Conservation (phyloP, 2,888 invertebrate genomes). For the Agrochola litura region DNA sequence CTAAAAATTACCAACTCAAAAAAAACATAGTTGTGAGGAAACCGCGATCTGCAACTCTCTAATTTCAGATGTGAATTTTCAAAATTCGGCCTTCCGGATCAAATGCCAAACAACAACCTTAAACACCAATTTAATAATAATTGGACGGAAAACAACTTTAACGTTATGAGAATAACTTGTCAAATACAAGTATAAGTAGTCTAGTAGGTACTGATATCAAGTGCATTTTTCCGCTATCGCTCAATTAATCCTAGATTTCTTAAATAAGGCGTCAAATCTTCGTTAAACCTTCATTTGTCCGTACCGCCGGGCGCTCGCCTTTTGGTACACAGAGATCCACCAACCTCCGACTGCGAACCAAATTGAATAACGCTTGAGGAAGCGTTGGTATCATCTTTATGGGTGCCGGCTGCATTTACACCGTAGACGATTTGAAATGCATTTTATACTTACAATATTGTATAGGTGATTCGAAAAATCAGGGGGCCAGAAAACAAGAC, state of each 20-base stretch:
- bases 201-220: neutral
- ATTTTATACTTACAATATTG: neutral
- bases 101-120: neutral
- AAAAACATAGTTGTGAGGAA: neutral
- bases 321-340: constrained; percentile 47
- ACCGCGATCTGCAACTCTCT: neutral
- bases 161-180: too few species aligned
- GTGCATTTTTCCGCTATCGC: constrained; percentile 2
- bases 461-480: neutral
- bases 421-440: constrained; percentile 23
- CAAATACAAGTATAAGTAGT: too few species aligned
- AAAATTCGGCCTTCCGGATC: neutral
- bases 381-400: constrained; percentile 73
- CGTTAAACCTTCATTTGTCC: constrained; percentile 63
- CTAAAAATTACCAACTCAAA: neutral
- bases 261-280: constrained; percentile 63
- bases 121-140: neutral
- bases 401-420: constrained; percentile 54
- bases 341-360: constrained; percentile 65
- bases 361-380: constrained; percentile 76
- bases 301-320: constrained; percentile 40
- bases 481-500: too few species aligned
- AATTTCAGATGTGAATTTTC: neutral
- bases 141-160: neutral
- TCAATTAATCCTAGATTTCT: constrained; percentile 50